Evolutionary conservation across 2,113 vertebrate species (phyloP), one percentile per base, ranked within the genome.

Genomic region (Pseudorhombus dupliciocellatus): DNA sequence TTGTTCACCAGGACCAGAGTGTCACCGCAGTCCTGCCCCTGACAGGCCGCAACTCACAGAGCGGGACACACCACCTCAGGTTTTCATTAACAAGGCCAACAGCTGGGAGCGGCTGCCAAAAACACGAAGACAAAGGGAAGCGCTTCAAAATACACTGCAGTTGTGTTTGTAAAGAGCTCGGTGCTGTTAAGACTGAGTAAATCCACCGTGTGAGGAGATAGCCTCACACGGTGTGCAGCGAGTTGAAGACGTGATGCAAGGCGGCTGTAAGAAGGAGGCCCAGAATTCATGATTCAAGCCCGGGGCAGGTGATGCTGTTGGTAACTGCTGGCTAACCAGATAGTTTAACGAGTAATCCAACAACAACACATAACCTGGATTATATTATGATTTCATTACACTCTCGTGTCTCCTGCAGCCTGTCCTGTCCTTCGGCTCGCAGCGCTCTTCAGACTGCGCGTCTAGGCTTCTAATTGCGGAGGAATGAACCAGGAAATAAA

Each of bases 1-100:
- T 88, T 87, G 84, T 87, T 84, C 78, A 50, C 50, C 74, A 68
- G 71, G 53, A 75, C 74, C 62, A 42, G 48, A 15, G 22, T 25
- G 20, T 4, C 48, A 37, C 60, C 70, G 67, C 34, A 46, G 34
- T 60, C 44, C 60, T 66, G 63, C 44, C 68, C 79, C 31, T 20
- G 62, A 70, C 69, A 62, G 42, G 63, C 51, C 55, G 37, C 58
- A 80, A 71, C 48, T 55, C 37, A 40, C 46, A 74, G 62, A 63
- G 70, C 28, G 58, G 25, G 55, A 58, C 66, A 48, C 21, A 79
- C 14, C 22, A 14, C 12, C 59, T 64, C 64, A 31, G 60, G 58
- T 79, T 46, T 83, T 74, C 61, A 40, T 55, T 46, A 67, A 75
- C 56, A 71, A 22, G 76, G 25, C 70, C 65, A 57, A 22, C 5